Base-by-base conservation (phyloP, 2,797 vertebrate species). In the Cyprinodon diabolis region DNA sequence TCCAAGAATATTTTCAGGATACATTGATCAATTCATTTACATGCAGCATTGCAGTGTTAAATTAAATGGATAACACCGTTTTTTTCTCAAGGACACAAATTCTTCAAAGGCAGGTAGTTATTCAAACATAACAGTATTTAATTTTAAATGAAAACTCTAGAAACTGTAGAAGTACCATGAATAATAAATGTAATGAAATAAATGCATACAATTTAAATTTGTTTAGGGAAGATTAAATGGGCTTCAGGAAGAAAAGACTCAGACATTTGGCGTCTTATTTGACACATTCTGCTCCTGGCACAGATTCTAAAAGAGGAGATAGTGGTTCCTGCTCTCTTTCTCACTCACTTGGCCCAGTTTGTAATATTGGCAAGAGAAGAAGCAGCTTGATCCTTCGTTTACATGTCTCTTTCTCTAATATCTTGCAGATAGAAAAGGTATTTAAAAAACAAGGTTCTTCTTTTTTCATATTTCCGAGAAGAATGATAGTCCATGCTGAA, bases 261-360 rank as follows among this genome's bases (percentile, higher is more conserved):
- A 43, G 63, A 63, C 25, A 17, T 3, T 72, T 85, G 60, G 77
- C 48, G 52, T 79, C 75, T 75, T 4, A 13, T 80, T 66, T 82
- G 75, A 80, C 83, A 82, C 78, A 83, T 71, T 86, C 82, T 6
- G 72, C 66, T 85, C 21, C 54, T 90, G 85, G 84, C 87, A 89
- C 82, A 86, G 81, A 88, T 89, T 90, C 74, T 86, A 77, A 86
- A 83, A 75, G 73, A 85, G 80, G 77, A 76, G 51, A 83, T 48
- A 74, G 73, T 72, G 48, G 71, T 85, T 84, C 81, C 76, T 80
- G 75, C 71, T 4, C 23, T 66, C 54, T 85, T 47, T 78, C 25
- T 66, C 71, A 78, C 74, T 85, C 76, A 79, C 65, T 77, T 84
- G 84, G 82, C 84, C 80, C 77, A 60, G 14, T 86, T 89, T 70